Evolutionary conservation across 2,797 vertebrate genomes (phyloP).

Genomic region (Garrulus glandarius): DNA sequence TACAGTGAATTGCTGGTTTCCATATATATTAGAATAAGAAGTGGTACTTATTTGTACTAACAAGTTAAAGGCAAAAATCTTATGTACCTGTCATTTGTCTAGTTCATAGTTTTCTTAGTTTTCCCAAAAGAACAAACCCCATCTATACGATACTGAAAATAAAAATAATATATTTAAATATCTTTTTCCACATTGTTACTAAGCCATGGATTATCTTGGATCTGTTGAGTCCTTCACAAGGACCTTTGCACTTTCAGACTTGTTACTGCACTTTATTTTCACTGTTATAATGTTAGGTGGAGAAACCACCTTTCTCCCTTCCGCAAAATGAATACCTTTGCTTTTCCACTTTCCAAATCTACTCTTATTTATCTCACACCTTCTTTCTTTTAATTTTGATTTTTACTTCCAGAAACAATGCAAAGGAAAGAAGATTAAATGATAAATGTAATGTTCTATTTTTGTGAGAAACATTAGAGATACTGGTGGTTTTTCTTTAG

Average conservation of each 20-base stretch:
- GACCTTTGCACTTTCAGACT: background rate
- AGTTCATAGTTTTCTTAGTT: background rate
- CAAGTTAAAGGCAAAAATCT: background rate
- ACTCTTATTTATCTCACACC: background rate
- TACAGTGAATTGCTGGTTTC: background rate
- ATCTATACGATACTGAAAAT: background rate
- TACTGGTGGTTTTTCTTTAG: accelerated
- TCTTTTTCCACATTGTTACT: background rate
- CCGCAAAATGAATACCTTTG: background rate
- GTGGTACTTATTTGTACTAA: background rate
- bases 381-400: background rate
- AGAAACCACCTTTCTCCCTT: background rate
- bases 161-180: background rate
- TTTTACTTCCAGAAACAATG: background rate
- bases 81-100: background rate
- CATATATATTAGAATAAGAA: background rate
- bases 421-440: background rate
- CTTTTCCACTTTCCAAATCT: background rate
- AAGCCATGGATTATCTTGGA: background rate
- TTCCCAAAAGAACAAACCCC: background rate
- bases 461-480: background rate
- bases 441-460: background rate
- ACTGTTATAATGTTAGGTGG: background rate
- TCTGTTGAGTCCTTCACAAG: background rate
- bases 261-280: background rate